These are phyloP conservation scores for Panzeria rudis DNA, from an alignment of 2,888 invertebrate genomes.

Conservation along the genomic window DNA sequence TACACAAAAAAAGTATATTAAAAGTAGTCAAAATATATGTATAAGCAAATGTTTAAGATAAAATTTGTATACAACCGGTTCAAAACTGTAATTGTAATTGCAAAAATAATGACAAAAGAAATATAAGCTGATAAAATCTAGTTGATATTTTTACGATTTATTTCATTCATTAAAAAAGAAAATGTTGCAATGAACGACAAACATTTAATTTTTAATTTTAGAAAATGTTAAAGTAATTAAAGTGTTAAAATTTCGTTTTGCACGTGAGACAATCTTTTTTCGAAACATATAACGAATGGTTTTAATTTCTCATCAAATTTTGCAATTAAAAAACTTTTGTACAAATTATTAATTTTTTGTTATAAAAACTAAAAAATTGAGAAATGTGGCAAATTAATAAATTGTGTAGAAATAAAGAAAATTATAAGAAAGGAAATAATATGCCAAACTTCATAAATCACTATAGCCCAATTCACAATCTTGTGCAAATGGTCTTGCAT, in stretches of 20 bases:
- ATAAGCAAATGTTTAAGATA: constrained; percentile 26
- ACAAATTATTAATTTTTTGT: too few relatives aligned
- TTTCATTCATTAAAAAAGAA: constrained; percentile 41
- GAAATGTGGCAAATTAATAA: not conserved
- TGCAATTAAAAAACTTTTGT: constrained; percentile 12
- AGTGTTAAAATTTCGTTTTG: not conserved
- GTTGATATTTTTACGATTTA: constrained; percentile 31
- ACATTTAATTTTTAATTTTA: not conserved
- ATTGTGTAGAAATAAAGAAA: not conserved
- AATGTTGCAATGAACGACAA: constrained; percentile 2
- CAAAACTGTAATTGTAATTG: constrained; percentile 4
- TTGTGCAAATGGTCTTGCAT: too few relatives aligned
- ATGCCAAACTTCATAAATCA: too few relatives aligned
- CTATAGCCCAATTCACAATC: too few relatives aligned
- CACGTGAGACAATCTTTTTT: constrained; percentile 21
- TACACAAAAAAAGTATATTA: constrained; percentile 4
- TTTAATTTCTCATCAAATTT: not conserved
- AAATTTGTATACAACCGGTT: constrained; percentile 41
- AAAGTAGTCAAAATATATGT: constrained; percentile 27
- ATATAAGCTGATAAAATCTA: constrained; percentile 24
- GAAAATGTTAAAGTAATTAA: not conserved
- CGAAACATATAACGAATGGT: constrained; percentile 4
- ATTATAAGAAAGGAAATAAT: too few relatives aligned
- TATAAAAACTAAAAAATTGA: not conserved
- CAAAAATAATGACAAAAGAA: constrained; percentile 12